Conservation (phyloP, 2,797 vertebrate genomes). For the Kryptolebias ocellatus region DNA sequence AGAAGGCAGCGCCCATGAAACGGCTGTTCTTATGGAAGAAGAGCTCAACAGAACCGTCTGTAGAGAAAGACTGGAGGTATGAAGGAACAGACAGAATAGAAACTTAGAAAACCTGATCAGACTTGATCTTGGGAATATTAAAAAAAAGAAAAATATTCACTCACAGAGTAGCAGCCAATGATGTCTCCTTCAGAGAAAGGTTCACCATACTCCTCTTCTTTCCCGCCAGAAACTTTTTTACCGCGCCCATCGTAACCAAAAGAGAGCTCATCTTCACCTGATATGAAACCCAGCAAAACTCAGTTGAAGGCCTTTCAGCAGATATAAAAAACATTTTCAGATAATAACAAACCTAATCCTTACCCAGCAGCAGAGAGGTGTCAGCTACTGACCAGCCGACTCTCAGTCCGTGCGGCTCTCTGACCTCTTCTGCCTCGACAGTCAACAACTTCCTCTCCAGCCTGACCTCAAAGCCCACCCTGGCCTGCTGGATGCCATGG, state of each 20-base stretch:
- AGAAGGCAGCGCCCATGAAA: constrained; percentile 85
- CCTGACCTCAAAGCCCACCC: constrained; percentile 90
- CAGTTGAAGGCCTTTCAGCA: background rate
- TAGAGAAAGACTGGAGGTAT: constrained; percentile 80
- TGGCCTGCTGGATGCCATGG: constrained; percentile 85
- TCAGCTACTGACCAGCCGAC: constrained; percentile 88
- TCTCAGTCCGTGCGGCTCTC: constrained; percentile 80
- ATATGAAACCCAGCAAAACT: background rate
- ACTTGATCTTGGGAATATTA: background rate
- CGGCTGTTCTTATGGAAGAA: constrained; percentile 88
- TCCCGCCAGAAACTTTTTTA: constrained; percentile 82
- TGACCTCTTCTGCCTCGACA: constrained; percentile 55
- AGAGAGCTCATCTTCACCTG: constrained; percentile 88
- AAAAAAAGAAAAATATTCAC: constrained; percentile 46
- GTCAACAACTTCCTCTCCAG: constrained; percentile 83
- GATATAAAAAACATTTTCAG: background rate
- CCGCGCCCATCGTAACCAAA: constrained; percentile 87
- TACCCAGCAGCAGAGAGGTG: constrained; percentile 87
- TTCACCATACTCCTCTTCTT: constrained; percentile 86
- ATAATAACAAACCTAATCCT: constrained; percentile 13
- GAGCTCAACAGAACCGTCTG: constrained; percentile 77
- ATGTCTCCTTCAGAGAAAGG: constrained; percentile 87
- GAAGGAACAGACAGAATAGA: background rate
- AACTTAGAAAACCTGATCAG: constrained; percentile 7
- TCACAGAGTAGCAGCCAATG: constrained; percentile 90